Percentiles rank a stretch among this genome's conserved stretches.
These are phyloP conservation scores for Arion vulgaris DNA, from an alignment of 1,140 invertebrate species.

Conservation along the genomic window DNA sequence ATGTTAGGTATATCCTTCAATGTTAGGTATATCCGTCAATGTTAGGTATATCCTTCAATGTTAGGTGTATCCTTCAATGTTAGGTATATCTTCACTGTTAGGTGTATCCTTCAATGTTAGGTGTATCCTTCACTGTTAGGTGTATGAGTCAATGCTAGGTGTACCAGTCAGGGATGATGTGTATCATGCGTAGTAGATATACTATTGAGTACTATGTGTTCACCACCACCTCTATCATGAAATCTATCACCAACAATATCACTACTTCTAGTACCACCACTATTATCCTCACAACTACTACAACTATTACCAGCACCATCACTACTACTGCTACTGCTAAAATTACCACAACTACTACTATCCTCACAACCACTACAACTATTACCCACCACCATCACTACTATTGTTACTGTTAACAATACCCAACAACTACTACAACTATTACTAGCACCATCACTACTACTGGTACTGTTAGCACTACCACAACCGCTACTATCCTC, in stretches of 20 bases:
- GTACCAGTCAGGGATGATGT: too few species aligned
- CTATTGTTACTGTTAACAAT: not conserved
- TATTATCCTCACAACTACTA: not conserved
- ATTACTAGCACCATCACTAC: not conserved
- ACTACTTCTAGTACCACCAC: not conserved
- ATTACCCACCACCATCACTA: constrained; percentile 22
- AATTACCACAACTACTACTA: not conserved
- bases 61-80: too few species aligned
- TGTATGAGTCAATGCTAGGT: too few species aligned
- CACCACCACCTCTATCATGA: too few species aligned
- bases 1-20: too few species aligned
- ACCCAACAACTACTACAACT: not conserved
- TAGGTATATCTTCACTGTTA: too few species aligned
- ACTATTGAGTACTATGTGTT: too few species aligned
- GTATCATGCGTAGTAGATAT: too few species aligned
- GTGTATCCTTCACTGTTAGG: too few species aligned
- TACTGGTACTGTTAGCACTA: constrained; percentile 8
- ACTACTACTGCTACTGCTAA: not conserved
- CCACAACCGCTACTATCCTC: constrained; percentile 19
- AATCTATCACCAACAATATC: not conserved
- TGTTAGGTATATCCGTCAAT: too few species aligned
- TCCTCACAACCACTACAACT: constrained; percentile 9
- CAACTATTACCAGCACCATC: not conserved
- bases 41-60: too few species aligned
- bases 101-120: too few species aligned